Evolutionary conservation across 2,888 invertebrate genomes (phyloP).

Genomic region (Xylota segnis): DNA sequence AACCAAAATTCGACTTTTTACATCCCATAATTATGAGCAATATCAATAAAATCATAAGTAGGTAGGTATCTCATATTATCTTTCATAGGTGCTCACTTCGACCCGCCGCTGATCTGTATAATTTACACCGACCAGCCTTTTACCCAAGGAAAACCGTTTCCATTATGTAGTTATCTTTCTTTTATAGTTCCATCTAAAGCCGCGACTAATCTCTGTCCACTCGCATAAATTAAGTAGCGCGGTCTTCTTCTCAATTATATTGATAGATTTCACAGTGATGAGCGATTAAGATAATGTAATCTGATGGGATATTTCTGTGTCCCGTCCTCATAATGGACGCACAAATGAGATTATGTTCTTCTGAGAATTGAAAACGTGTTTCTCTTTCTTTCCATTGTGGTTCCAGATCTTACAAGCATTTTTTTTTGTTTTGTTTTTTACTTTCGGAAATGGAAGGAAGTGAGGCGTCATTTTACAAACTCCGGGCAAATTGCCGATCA

Average conservation of each 20-base stretch:
- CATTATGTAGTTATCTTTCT: constrained; percentile 21
- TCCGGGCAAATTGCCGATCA: constrained; percentile 4
- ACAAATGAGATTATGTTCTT: constrained; percentile 39
- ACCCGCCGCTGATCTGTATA: constrained; percentile 15
- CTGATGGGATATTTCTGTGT: constrained; percentile 29
- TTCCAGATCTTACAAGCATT: constrained; percentile 5
- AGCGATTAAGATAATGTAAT: constrained; percentile 63
- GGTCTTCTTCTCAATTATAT: constrained; percentile 58
- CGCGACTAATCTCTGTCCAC: constrained; percentile 43
- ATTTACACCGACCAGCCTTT: neutral
- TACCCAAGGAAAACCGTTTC: constrained; percentile 36
- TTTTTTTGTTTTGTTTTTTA: too few relatives aligned
- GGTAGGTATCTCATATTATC: constrained; percentile 2
- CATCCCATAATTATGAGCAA: constrained; percentile 24
- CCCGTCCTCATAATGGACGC: constrained; percentile 24
- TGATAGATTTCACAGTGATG: constrained; percentile 69
- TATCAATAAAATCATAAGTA: constrained; percentile 33
- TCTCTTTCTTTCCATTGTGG: neutral
- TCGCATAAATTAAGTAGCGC: constrained; percentile 50
- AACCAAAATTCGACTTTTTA: neutral
- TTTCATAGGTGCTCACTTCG: neutral
- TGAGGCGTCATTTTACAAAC: neutral
- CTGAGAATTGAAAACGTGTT: constrained; percentile 30
- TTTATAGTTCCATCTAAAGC: constrained; percentile 29
- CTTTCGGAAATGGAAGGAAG: constrained; percentile 3